A percentile compares a stretch with the other conserved stretches of the same genome.
These are phyloP conservation scores for Picus viridis DNA, from an alignment of 2,797 vertebrate genomes.

Conservation along the genomic window DNA sequence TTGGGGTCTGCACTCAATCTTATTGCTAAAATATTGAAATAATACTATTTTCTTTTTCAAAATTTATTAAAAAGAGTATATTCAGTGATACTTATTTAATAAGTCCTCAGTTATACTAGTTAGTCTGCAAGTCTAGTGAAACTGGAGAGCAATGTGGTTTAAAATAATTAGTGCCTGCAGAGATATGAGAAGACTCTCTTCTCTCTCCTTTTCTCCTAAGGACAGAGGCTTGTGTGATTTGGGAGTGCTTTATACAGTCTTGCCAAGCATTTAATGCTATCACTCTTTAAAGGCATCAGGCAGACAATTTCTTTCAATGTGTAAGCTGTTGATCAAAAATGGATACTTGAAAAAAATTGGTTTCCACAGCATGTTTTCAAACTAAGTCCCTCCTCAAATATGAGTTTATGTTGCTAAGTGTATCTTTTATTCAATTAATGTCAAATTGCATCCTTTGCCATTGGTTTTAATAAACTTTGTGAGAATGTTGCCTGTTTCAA, in stretches of 20 bases:
- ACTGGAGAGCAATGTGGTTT: background rate
- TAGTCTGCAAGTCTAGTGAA: background rate
- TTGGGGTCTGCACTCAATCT: background rate
- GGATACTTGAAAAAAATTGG: background rate
- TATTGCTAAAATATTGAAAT: background rate
- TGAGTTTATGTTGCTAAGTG: background rate
- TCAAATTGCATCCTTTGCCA: background rate
- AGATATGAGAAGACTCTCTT: background rate
- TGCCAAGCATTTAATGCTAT: background rate
- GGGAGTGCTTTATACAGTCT: background rate
- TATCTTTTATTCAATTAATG: background rate
- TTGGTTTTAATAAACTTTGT: background rate
- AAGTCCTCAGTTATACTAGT: background rate
- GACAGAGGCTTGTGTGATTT: background rate
- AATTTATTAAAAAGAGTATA: background rate
- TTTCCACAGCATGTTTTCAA: background rate
- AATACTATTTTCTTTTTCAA: background rate
- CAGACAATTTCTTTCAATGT: background rate
- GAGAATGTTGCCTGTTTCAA: background rate
- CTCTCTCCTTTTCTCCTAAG: background rate
- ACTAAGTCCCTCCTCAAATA: background rate
- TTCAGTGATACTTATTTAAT: background rate
- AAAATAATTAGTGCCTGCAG: background rate
- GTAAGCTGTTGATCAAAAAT: background rate
- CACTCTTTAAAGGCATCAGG: background rate